Base-by-base conservation (phyloP, 2,888 invertebrate genomes). In the Brenthis daphne region DNA sequence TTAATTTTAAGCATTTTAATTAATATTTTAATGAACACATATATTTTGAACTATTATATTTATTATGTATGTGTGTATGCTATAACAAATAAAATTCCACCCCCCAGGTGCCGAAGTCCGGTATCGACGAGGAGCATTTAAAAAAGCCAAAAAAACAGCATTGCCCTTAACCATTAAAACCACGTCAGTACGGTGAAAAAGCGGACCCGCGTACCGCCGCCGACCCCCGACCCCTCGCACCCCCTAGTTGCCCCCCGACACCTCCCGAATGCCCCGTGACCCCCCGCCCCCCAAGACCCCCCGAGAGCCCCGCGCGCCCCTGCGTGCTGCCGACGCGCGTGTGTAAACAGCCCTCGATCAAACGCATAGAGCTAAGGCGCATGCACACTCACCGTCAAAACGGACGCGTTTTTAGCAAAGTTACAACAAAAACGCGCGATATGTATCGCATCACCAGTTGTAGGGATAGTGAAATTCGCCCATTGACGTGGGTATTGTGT, bases 71-170 rank as follows among this genome's bases (percentile, higher is more conserved):
- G 14, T 51, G n/a, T n/a, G 6, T 16, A 8, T 3, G 29, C 4
- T 65, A 55, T 57, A 20, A 29, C 33, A 14, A 37, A 6, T 20
- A 57, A 33, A 13, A 20, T 53, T 29, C 57, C 43, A 50, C 64
- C 64, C 64, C 57, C 1, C 76, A 91, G 91, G 87, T 92, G 50
- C 86, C 92, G 55, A 90, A 89, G 76, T 84, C 90, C 29, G 92
- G 92, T 20, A 94, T 95, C 72, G 96, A 97, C 79, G 97, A 97
- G 84, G 97, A 97, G 83, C 96, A 97, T 82, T 95, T 95, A 86
- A 96, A 96, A 93, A 96, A 96, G 87, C 95, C 95, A 80, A 96
- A 96, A 89, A 95, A 95, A 90, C 95, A 94, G 85, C 95, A 95
- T 85, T 94, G 94, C 93, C 95, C 95, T 95, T 95, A 95, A 95